Conservation (phyloP, 2,888 invertebrate species). For the Troilus luridus region DNA sequence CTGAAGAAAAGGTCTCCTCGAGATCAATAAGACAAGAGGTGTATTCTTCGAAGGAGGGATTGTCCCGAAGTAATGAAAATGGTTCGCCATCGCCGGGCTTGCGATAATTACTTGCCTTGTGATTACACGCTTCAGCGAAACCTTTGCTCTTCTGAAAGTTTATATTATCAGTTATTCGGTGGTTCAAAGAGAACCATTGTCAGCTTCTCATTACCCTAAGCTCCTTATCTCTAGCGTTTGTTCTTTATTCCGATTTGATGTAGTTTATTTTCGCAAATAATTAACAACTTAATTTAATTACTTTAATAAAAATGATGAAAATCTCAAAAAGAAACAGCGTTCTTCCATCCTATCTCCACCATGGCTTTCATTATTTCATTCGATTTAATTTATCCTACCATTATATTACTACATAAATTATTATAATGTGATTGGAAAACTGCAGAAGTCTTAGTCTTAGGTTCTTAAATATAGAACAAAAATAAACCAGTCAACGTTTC, state of each 20-base stretch:
- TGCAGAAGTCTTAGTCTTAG: no score
- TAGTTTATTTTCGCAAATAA: neutral
- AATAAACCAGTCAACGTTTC: no score
- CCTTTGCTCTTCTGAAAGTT: conserved; percentile 19
- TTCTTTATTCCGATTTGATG: neutral
- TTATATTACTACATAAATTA: no score
- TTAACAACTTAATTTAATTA: no score
- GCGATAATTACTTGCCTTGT: conserved; percentile 9
- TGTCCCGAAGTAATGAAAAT: neutral
- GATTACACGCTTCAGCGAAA: neutral
- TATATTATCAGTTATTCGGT: neutral
- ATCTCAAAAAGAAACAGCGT: no score
- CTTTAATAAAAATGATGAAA: no score
- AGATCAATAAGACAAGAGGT: neutral
- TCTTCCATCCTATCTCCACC: no score
- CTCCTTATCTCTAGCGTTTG: neutral
- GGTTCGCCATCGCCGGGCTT: neutral
- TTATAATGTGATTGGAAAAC: no score
- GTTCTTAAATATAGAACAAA: no score
- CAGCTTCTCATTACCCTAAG: neutral
- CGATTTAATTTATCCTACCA: no score
- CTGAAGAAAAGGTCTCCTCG: neutral
- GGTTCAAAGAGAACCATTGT: neutral
- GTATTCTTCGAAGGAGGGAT: neutral
- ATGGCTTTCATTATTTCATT: no score